Conservation (phyloP, 1,140 invertebrate species). For the Lordiphosa clarofinis region DNA sequence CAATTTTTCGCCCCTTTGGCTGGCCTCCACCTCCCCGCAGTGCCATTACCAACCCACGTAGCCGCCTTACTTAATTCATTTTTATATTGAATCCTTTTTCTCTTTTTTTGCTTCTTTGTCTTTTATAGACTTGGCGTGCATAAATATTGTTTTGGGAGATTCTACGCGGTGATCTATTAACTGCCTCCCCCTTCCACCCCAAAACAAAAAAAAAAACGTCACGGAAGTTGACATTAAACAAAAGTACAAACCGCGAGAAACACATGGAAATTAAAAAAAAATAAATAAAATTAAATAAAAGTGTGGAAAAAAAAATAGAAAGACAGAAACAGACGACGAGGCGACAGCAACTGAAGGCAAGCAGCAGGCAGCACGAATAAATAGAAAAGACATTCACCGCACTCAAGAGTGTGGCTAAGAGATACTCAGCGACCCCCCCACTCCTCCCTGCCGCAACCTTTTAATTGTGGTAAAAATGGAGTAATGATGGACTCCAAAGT, state of each 20-base stretch:
- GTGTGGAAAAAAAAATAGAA: conserved; percentile 29
- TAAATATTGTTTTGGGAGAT: not conserved
- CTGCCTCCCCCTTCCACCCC: conserved; percentile 16
- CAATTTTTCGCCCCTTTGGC: conserved; percentile 69
- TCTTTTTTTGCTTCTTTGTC: not conserved
- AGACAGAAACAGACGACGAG: not conserved
- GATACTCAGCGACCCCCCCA: not conserved
- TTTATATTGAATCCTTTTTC: conserved; percentile 64
- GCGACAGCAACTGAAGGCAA: not conserved
- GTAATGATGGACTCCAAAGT: conserved; percentile 29
- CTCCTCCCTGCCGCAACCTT: conserved; percentile 1
- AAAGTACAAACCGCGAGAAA: conserved; percentile 28
- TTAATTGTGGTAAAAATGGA: conserved; percentile 42
- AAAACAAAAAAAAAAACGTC: conserved; percentile 2
- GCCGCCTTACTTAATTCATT: conserved; percentile 68
- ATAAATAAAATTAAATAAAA: conserved; percentile 60
- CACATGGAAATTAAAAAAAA: conserved; percentile 44
- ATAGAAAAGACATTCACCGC: conserved; percentile 49
- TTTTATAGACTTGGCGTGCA: conserved; percentile 24
- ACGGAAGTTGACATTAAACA: conserved; percentile 51
- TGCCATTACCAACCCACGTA: conserved; percentile 2
- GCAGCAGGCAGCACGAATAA: conserved; percentile 2
- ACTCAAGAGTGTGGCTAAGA: conserved; percentile 18
- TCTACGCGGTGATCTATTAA: conserved; percentile 11
- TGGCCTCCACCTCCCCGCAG: conserved; percentile 7